Conservation (phyloP, 2,888 invertebrate species). For the Chorisops tibialis region DNA sequence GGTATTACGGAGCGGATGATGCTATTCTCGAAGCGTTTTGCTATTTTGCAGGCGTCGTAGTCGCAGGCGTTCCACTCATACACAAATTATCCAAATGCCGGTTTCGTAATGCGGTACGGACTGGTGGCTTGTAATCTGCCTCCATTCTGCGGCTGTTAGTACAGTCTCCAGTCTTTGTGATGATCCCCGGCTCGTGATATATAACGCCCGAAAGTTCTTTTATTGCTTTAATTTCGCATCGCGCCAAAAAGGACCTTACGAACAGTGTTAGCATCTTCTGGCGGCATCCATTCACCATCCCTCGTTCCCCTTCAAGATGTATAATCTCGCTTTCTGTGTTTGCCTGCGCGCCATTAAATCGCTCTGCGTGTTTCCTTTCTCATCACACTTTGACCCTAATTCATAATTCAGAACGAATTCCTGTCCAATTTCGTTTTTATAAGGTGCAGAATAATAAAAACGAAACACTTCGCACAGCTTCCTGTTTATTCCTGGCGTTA, state of each 20-base stretch:
- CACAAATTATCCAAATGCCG: conserved; percentile 10
- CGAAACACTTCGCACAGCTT: conserved; percentile 9
- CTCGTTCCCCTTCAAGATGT: background rate
- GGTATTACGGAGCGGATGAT: background rate
- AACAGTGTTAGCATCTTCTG: too few species aligned
- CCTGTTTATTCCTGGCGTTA: conserved; percentile 6
- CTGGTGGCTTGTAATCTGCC: background rate
- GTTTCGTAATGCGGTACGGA: background rate
- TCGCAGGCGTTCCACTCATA: background rate
- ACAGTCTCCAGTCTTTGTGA: too few species aligned
- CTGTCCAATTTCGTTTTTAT: conserved; percentile 32
- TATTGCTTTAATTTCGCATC: conserved; percentile 18
- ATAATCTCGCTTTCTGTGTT: background rate
- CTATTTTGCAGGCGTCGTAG: background rate
- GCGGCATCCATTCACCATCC: too few species aligned
- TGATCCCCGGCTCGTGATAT: background rate
- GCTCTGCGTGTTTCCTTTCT: conserved; percentile 8
- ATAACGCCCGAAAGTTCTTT: conserved; percentile 9
- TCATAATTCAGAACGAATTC: conserved; percentile 30
- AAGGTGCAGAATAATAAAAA: conserved; percentile 33
- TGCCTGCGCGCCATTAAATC: conserved; percentile 2
- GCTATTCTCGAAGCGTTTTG: background rate
- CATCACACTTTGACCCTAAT: conserved; percentile 28
- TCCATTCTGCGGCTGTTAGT: background rate
- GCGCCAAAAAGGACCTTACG: background rate